Evolutionary conservation across 2,888 invertebrate species (phyloP), one percentile per base, ranked within the genome.

Genomic region (Spisula subtruncata): DNA sequence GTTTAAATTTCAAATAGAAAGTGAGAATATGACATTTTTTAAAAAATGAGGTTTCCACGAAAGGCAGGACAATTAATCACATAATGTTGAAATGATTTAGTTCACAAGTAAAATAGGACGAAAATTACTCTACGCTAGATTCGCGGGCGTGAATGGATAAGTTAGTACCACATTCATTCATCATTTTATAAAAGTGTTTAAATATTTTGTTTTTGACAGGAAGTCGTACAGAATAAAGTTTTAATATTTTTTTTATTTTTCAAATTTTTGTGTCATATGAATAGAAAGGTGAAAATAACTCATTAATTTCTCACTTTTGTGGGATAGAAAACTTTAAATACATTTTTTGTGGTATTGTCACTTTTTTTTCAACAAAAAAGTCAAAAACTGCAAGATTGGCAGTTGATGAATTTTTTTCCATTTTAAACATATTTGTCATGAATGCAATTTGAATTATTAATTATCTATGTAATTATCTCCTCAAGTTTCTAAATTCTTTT

Each of bases 1-100:
- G n/a, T 54, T 87, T 54, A 83, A 81, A 88, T 91, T 89, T 88
- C 89, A 83, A 89, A 91, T 86, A 88, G 91, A 91, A 91, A 91
- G 91, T 91, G 91, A 91, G 91, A 89, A 80, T 88, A 75, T 10
- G 71, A 2, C 20, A 14, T 32, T 75, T 75, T 35, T 18, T 6
- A 54, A 32, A 41, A 80, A 87, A 91, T 87, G 87, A 85, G 82
- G 87, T 85, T 75, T 85, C 16, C n/a, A 71, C 29, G 60, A 86
- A 35, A 46, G 41, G 20, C 56, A 80, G 51, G 80, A 60, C 83
- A 86, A 89, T 89, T 89, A 82, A 89, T 86, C 89, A 86, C 41
- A 75, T 75, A 75, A 75, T 75, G 32, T 75, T 35, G 18, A 75
- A 75, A 75, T 75, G 35, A 75, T 75, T 75, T 32, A 18, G 32